Percentiles rank a stretch among this genome's conserved stretches.
Evolutionary conservation across 2,113 vertebrate species (phyloP).

Genomic region (Gasterosteus aculeatus): DNA sequence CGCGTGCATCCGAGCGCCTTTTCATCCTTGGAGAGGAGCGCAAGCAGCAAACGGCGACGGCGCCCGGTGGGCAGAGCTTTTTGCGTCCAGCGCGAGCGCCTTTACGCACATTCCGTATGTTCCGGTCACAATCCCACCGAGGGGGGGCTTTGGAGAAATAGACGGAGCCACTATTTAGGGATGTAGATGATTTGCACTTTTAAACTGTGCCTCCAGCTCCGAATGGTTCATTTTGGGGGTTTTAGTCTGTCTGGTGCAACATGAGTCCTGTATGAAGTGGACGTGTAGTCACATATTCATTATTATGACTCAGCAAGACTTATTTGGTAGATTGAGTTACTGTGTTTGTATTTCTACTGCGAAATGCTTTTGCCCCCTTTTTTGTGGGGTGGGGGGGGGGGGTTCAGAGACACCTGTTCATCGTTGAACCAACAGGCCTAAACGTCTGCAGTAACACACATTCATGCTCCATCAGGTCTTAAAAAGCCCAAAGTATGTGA

Average conservation of each 20-base stretch:
- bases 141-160: conserved; percentile 28
- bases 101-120: conserved; percentile 79
- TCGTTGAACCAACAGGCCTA: conserved; percentile 5
- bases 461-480: conserved; percentile 10
- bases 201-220: not conserved
- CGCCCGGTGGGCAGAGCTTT: conserved; percentile 74
- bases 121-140: conserved; percentile 67
- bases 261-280: conserved; percentile 27
- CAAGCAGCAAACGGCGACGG: conserved; percentile 75
- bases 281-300: conserved; percentile 42
- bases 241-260: not conserved
- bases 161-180: conserved; percentile 39
- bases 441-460: conserved; percentile 33
- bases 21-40: conserved; percentile 73
- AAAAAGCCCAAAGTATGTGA: conserved; percentile 23
- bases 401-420: conserved; percentile 5
- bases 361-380: not conserved
- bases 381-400: not conserved
- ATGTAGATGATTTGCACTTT: conserved; percentile 17
- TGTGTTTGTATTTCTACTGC: conserved; percentile 12
- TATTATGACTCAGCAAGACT: conserved; percentile 70
- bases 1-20: conserved; percentile 69
- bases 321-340: conserved; percentile 29
- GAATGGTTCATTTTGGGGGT: not conserved
- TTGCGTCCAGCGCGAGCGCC: conserved; percentile 73